These are phyloP conservation scores for Rhadina sibilatrix DNA, from an alignment of 2,113 vertebrate genomes.

Conservation along the genomic window DNA sequence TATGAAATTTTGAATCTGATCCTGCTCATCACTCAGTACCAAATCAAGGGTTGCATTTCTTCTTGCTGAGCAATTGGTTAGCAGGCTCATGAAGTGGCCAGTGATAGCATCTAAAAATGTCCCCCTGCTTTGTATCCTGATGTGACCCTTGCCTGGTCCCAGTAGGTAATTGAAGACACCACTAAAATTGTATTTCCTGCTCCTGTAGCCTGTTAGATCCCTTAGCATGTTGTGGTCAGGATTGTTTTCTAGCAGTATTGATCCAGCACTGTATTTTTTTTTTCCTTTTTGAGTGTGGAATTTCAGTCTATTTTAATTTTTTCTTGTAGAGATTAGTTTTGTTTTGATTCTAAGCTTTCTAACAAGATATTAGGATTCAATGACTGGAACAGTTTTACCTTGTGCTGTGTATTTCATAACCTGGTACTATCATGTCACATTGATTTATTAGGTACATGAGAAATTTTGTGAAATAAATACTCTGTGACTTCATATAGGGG, in stretches of 20 bases:
- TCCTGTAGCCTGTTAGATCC: background rate
- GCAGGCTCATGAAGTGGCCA: background rate
- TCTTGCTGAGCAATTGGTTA: slow-evolving; percentile 30
- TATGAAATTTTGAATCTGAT: slow-evolving; percentile 50
- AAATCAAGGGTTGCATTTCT: background rate
- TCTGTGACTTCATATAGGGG: background rate
- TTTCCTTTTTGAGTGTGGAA: background rate
- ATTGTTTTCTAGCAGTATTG: background rate
- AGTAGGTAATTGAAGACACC: background rate
- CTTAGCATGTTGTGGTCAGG: background rate
- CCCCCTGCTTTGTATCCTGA: background rate
- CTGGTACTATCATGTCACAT: background rate
- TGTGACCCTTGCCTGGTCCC: background rate
- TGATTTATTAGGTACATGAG: background rate
- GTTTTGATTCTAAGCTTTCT: background rate
- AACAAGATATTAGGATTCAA: background rate
- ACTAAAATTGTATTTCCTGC: slow-evolving; percentile 14
- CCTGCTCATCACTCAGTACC: background rate
- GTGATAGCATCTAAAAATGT: slow-evolving; percentile 49
- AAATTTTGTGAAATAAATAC: background rate
- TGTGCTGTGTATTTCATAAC: background rate
- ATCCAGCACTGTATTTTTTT: background rate
- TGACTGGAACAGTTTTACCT: background rate
- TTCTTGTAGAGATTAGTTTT: background rate
- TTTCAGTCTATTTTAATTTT: background rate